These are phyloP conservation scores for Lepidurus apus DNA, from an alignment of 1,140 invertebrate species.

Conservation along the genomic window DNA sequence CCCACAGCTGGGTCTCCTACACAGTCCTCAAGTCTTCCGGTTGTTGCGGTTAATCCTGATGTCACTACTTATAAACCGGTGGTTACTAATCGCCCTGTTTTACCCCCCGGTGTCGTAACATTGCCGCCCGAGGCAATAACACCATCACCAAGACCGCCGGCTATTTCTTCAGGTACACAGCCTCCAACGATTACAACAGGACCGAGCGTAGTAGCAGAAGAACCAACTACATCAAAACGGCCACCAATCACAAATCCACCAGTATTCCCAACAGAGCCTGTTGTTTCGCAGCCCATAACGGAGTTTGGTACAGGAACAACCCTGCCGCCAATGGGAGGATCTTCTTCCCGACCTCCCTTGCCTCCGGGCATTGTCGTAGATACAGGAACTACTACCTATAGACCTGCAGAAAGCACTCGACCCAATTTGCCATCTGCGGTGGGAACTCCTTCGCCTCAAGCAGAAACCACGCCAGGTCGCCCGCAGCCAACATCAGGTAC, in stretches of 20 bases:
- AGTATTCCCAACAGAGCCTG: not conserved
- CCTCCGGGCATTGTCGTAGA: not conserved
- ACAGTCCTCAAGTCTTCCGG: slow-evolving; percentile 1
- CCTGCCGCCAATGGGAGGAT: not conserved
- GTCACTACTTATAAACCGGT: slow-evolving; percentile 6
- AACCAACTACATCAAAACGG: not conserved
- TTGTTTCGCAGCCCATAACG: not conserved
- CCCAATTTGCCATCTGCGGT: slow-evolving; percentile 22
- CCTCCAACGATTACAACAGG: slow-evolving; percentile 18
- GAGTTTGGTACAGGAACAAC: not conserved
- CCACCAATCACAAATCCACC: not conserved
- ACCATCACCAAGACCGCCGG: slow-evolving; percentile 6
- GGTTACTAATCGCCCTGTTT: not conserved
- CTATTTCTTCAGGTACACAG: not conserved
- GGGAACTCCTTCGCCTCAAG: slow-evolving; percentile 16
- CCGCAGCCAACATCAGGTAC: not conserved
- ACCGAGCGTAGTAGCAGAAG: slow-evolving; percentile 1
- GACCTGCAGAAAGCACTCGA: not conserved
- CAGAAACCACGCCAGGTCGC: not conserved
- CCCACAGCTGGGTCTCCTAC: slow-evolving; percentile 3
- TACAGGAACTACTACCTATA: not conserved
- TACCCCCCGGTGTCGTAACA: not conserved
- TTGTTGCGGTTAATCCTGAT: slow-evolving; percentile 20
- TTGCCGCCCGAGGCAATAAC: slow-evolving; percentile 7
- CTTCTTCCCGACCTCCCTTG: not conserved